Evolutionary conservation across 2,888 invertebrate species (phyloP).

Genomic region (Metallyticus violacea): DNA sequence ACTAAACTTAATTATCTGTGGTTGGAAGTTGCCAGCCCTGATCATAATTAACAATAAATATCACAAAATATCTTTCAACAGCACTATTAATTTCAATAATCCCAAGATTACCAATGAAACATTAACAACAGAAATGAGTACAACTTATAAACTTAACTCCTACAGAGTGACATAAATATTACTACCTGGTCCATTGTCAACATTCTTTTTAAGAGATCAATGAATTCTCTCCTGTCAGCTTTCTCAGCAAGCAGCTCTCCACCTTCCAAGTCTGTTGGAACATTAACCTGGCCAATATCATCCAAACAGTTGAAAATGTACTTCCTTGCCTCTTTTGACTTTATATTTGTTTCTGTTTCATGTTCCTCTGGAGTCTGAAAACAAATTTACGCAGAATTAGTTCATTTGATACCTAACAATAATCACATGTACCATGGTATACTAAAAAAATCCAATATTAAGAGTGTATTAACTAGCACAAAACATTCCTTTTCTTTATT

Average conservation of each 20-base stretch:
- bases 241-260: conserved; percentile 96
- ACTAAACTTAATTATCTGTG: too few species aligned
- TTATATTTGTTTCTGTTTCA: conserved; percentile 95
- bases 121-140: not conserved
- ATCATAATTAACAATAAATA: too few species aligned
- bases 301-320: conserved; percentile 99
- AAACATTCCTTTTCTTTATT: too few species aligned
- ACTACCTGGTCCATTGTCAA: conserved; percentile 93
- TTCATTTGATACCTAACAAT: too few species aligned
- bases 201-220: conserved; percentile 97
- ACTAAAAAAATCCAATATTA: too few species aligned
- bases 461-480: too few species aligned
- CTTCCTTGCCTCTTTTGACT: conserved; percentile 98
- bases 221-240: conserved; percentile 95
- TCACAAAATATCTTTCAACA: too few species aligned
- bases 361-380: conserved; percentile 93
- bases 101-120: not conserved
- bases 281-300: conserved; percentile 95
- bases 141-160: not conserved
- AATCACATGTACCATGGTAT: too few species aligned
- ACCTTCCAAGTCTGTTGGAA: conserved; percentile 95
- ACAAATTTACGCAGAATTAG: not conserved
- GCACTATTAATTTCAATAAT: too few species aligned
- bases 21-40: too few species aligned
- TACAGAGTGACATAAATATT: conserved; percentile 45